Conservation (phyloP, 2,888 invertebrate species). For the Himalopsyche anomala region DNA sequence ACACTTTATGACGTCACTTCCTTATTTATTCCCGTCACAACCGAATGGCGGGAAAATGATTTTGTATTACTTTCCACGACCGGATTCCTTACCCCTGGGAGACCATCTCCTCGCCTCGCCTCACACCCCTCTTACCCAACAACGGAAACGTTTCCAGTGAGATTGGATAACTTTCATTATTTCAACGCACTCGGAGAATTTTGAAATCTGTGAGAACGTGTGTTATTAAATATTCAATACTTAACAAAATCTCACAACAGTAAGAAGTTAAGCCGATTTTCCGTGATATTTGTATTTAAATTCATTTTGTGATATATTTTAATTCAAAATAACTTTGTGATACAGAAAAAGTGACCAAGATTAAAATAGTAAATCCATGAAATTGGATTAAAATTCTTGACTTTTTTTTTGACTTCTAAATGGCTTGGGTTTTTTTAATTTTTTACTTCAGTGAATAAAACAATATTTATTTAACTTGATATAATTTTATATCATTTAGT, state of each 20-base stretch:
- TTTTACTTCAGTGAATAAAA: too few species aligned
- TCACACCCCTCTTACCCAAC: not conserved
- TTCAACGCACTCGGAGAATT: conserved; percentile 33
- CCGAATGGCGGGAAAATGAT: conserved; percentile 61
- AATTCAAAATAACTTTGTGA: too few species aligned
- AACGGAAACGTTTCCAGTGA: conserved; percentile 40
- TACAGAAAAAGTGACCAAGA: too few species aligned
- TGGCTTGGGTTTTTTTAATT: too few species aligned
- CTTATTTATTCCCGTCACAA: conserved; percentile 62
- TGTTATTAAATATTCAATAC: not conserved
- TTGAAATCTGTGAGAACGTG: conserved; percentile 34
- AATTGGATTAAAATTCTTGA: too few species aligned
- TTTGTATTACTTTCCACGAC: conserved; percentile 63
- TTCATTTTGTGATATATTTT: too few species aligned
- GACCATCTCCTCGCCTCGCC: conserved; percentile 8
- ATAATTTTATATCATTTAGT: too few species aligned
- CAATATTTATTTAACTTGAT: too few species aligned
- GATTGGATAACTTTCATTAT: conserved; percentile 50
- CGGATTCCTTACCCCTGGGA: conserved; percentile 50
- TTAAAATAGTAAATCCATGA: too few species aligned
- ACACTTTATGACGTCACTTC: conserved; percentile 41
- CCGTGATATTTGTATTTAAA: too few species aligned
- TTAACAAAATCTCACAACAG: not conserved
- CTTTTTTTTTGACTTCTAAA: too few species aligned
- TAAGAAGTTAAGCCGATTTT: too few species aligned